Evolutionary conservation across 2,113 vertebrate species (phyloP), one percentile per base, ranked within the genome.

Genomic region (Forbesichthys papilliferus): DNA sequence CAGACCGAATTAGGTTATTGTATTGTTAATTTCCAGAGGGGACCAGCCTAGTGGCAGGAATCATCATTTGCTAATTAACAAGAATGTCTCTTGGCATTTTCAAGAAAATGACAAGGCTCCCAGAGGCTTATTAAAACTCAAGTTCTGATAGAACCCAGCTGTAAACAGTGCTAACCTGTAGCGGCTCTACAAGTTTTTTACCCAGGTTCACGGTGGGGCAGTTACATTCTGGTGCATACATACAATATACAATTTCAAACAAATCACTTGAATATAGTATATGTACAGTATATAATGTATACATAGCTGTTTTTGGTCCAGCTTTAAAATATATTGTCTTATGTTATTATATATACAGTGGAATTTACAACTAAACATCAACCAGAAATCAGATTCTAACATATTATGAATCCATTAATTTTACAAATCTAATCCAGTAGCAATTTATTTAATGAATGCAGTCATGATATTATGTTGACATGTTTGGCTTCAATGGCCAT

Each of bases 1-100:
- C 66, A 85, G 86, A 88, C 82, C 82, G 78, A 89, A 87, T 69
- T 79, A 77, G 87, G 87, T 89, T 89, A 88, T 82, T 87, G 78
- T 82, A 75, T 78, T 77, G 75, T 84, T 79, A 75, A 88, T 88
- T 89, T 89, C 86, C 89, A 87, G 73, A 66, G 84, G 85, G 89
- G 87, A 64, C 68, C 64, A 85, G 74, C 48, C 54, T 20, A 64
- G 64, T 82, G 76, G 74, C 77, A 78, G 55, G 78, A 85, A 83
- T 85, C 81, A 84, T 75, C 64, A 64, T 84, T 85, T 77, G 78
- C 89, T 85, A 90, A 90, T 90, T 90, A 89, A 84, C 65, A 75
- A 74, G 59, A 80, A 82, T 77, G 82, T 89, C 87, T 88, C 83
- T 64, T 76, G 87, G 81, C 78, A 61, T 82, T 84, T 74, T 85